A percentile compares a stretch with the other conserved stretches of the same genome.
Conservation (phyloP, 2,113 vertebrate species). For the Calidris pugnax region DNA sequence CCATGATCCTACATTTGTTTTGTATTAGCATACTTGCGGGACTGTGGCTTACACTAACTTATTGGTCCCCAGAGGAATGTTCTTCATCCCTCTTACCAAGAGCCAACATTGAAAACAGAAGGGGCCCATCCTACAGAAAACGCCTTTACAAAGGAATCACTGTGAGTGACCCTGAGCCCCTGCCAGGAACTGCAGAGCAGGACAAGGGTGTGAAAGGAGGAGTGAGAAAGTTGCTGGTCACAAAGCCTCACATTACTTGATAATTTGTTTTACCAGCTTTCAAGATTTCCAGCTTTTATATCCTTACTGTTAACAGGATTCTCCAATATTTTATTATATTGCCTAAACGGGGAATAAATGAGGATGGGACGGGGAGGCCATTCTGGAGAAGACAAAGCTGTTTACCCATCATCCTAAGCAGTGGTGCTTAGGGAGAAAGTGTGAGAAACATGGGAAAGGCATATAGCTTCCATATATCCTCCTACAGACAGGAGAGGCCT, state of each 20-base stretch:
- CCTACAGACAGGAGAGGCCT: background rate
- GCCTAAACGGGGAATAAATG: background rate
- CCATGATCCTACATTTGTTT: background rate
- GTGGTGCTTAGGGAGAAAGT: background rate
- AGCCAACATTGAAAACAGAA: background rate
- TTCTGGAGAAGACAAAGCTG: background rate
- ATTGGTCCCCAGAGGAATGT: slow-evolving; percentile 5
- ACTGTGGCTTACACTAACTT: background rate
- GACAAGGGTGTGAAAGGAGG: background rate
- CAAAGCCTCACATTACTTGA: background rate
- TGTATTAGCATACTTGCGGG: background rate
- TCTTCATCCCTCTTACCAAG: background rate
- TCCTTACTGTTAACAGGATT: background rate
- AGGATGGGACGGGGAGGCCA: background rate
- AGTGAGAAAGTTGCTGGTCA: background rate
- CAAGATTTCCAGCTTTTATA: background rate
- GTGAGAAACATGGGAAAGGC: background rate
- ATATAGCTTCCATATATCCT: background rate
- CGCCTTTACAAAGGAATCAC: background rate
- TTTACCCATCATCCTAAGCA: background rate
- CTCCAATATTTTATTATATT: background rate
- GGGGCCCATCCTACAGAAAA: background rate
- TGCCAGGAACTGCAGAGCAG: background rate
- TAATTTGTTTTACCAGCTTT: background rate
- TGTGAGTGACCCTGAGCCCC: background rate